Evolutionary conservation across 2,888 invertebrate genomes (phyloP).

Genomic region (Polyommatus iphigenia): DNA sequence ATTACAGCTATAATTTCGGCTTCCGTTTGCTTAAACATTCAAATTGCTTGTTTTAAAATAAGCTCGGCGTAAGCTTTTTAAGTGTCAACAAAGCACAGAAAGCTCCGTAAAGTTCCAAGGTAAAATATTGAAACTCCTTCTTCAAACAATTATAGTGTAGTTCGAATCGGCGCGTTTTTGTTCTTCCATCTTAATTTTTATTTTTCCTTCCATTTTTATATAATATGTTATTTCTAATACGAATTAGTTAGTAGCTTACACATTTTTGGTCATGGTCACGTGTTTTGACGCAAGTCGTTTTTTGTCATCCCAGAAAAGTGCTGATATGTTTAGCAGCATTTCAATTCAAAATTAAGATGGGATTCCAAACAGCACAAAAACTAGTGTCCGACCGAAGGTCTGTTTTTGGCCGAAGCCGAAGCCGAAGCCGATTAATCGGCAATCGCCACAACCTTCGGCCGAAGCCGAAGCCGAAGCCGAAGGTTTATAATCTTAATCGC

Average conservation of each 20-base stretch:
- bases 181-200: background rate
- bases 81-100: slow-evolving; percentile 23
- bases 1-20: background rate
- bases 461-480: too few relatives aligned
- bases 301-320: too few relatives aligned
- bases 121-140: background rate
- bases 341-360: background rate
- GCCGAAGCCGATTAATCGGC: too few relatives aligned
- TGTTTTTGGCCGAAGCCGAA: too few relatives aligned
- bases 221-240: too few relatives aligned
- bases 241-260: background rate
- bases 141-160: background rate
- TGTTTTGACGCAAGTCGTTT: too few relatives aligned
- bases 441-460: too few relatives aligned
- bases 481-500: too few relatives aligned
- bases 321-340: too few relatives aligned
- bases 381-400: too few relatives aligned
- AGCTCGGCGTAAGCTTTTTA: slow-evolving; percentile 3
- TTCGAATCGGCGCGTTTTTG: background rate
- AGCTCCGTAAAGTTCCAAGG: slow-evolving; percentile 16
- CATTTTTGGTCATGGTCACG: too few relatives aligned
- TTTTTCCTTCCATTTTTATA: background rate
- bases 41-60: slow-evolving; percentile 14
- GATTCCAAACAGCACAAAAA: background rate
- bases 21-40: background rate